A percentile compares a stretch with the other conserved stretches of the same genome.
Conservation (phyloP, 2,113 vertebrate genomes). For the Amblyornis subalaris region DNA sequence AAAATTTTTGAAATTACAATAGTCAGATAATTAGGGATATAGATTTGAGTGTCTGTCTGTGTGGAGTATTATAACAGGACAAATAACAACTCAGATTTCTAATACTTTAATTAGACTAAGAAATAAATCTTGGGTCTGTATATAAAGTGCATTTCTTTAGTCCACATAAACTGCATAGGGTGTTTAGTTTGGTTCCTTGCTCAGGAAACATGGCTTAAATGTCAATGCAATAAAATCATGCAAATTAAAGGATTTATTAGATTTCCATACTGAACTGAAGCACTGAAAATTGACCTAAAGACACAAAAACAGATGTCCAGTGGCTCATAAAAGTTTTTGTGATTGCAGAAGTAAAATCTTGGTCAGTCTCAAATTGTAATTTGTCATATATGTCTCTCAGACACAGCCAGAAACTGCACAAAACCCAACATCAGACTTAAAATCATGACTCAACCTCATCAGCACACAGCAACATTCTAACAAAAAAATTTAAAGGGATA, state of each 20-base stretch:
- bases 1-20: background rate
- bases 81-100: background rate
- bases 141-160: background rate
- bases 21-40: background rate
- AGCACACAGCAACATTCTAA: background rate
- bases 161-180: background rate
- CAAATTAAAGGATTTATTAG: background rate
- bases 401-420: background rate
- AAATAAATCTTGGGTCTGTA: background rate
- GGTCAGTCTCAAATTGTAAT: background rate
- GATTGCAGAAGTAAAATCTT: background rate
- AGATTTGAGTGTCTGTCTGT: background rate
- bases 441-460: background rate
- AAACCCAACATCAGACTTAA: background rate
- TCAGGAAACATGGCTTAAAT: background rate
- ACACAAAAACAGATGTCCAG: background rate
- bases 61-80: background rate
- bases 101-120: background rate
- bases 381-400: background rate
- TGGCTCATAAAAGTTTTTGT: background rate
- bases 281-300: background rate
- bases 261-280: background rate
- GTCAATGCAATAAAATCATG: background rate
- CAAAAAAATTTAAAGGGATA: background rate
- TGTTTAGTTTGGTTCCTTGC: background rate